Percentiles rank a stretch among this genome's conserved stretches.
phyloP scores from a whole-genome alignment of 2,797 vertebrate species.

The Lophotriccus pileatus region DNA sequence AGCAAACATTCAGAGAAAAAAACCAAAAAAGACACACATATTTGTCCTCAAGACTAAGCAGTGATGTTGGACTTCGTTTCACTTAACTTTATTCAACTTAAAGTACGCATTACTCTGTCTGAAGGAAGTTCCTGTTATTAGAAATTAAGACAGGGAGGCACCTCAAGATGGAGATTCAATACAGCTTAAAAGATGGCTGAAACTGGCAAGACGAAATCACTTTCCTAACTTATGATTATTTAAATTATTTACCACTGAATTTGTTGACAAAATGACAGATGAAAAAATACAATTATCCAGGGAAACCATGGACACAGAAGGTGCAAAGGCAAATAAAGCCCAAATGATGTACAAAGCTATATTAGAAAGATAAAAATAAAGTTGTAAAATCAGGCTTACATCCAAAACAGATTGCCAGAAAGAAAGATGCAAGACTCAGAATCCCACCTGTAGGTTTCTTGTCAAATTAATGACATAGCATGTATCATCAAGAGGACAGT shows the following conservation, averaged over 20 bases:
- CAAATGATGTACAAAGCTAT: not conserved
- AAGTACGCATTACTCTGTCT: not conserved
- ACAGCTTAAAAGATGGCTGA: not conserved
- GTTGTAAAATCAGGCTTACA: not conserved
- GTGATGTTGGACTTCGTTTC: not conserved
- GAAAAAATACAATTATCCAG: not conserved
- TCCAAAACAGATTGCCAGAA: not conserved
- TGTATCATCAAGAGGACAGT: not conserved
- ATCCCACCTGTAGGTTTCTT: not conserved
- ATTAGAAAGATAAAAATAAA: not conserved
- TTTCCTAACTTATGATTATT: not conserved
- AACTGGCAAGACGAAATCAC: not conserved
- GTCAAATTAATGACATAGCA: not conserved
- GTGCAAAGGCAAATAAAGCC: not conserved
- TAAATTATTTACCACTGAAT: not conserved
- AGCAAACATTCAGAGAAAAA: not conserved
- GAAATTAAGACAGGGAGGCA: not conserved
- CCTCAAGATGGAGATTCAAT: not conserved
- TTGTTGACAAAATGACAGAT: not conserved
- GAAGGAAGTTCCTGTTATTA: not conserved
- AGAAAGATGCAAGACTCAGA: not conserved
- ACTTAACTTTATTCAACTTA: not conserved
- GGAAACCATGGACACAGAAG: not conserved
- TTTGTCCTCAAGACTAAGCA: not conserved
- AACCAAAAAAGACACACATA: rapidly evolving